Base-by-base conservation (phyloP, 2,797 vertebrate genomes). In the Propithecus perrieri region DNA sequence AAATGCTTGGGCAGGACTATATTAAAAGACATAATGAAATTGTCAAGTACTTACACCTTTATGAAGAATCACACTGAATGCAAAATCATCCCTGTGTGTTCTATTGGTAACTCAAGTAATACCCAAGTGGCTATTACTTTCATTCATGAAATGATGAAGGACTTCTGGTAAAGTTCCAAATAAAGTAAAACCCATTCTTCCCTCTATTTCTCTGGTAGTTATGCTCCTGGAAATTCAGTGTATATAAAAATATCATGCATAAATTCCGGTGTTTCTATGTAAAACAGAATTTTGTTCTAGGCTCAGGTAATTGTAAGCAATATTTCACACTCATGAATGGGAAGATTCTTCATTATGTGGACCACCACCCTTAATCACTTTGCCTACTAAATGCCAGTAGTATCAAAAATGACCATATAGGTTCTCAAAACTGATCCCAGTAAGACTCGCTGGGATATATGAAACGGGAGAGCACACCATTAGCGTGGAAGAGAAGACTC, bases 11-110 rank as follows among this genome's bases (percentile, higher is more conserved):
- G 28, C 2, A 59, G 48, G 26, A 90, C 74, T 86, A 22, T 65
- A 71, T 61, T 92, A 67, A 75, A 67, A 95, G 55, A 53, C 7
- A 18, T 74, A 92, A 88, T 26, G 78, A 92, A 96, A n/a, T 55
- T 83, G 28, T 76, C 46, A 94, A 55, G 35, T 8, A 7, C 53
- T 94, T 87, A 35, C 1, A 48, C 9, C 41, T 90, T 87, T 71
- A 74, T 43, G 33, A 95, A 94, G 61, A 89, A 75, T 92, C 46
- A 43, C 26, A 48, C 26, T 84, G 24, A 95, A 75, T 93, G 15
- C 41, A 93, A 86, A 84, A 83, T 59, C 30, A 20, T 76, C 35
- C 22, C 84, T 26, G 10, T 8, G 18, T 65, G 8, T 88, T 94
- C 26, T 55, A 0, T 35, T 85, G 35, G 20, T 89, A 67, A 85